These are phyloP conservation scores for Portunus trituberculatus DNA, from an alignment of 1,140 invertebrate species.

Conservation along the genomic window DNA sequence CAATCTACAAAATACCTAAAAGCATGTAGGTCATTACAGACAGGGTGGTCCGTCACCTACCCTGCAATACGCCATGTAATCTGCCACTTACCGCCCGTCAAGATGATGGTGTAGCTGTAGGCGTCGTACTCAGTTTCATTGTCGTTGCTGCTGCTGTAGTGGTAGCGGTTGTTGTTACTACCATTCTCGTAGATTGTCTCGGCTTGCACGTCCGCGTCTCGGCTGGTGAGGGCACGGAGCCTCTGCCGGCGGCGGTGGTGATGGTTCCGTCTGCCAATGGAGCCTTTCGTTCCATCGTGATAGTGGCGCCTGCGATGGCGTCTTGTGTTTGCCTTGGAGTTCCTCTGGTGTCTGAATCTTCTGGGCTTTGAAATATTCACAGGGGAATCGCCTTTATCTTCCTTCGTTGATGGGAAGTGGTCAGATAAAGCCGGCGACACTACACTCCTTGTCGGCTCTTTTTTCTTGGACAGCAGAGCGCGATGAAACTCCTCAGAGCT, in stretches of 20 bases:
- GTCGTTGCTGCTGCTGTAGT: background rate
- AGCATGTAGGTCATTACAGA: background rate
- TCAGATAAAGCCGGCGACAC: no score
- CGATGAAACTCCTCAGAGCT: no score
- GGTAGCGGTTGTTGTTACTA: background rate
- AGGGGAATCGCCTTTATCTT: no score
- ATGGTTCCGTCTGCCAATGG: background rate
- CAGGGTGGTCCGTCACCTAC: background rate
- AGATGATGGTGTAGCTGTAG: constrained; percentile 70
- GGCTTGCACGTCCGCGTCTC: constrained; percentile 35
- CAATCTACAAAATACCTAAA: background rate
- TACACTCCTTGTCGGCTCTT: no score
- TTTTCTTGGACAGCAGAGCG: no score
- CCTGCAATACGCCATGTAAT: background rate
- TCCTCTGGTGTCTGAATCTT: background rate
- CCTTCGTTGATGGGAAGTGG: no score
- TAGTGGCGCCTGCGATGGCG: constrained; percentile 2
- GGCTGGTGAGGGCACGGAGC: background rate
- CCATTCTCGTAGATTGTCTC: constrained; percentile 31
- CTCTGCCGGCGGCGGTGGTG: constrained; percentile 5
- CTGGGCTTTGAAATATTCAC: background rate
- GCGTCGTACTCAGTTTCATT: constrained; percentile 43
- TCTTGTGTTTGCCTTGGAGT: background rate
- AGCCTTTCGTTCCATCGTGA: background rate
- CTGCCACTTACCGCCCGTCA: constrained; percentile 37